A percentile compares a stretch with the other conserved stretches of the same genome.
Conservation (phyloP, 2,888 invertebrate species). For the Oxystoma pomonae region DNA sequence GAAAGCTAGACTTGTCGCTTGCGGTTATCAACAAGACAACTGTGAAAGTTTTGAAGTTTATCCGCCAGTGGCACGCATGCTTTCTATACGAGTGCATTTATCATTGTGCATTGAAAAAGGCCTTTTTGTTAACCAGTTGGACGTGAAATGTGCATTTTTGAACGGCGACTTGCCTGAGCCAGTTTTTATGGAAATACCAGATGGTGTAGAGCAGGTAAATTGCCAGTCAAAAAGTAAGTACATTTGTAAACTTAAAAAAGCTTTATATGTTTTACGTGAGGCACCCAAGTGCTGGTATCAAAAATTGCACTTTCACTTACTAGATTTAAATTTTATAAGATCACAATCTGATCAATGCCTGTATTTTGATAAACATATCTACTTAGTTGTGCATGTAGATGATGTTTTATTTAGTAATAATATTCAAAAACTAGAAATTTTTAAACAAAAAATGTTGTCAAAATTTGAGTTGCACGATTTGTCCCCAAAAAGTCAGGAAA, state of each 20-base stretch:
- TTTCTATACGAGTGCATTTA: conserved; percentile 10
- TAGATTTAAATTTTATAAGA: conserved; percentile 10
- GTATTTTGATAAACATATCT: conserved; percentile 14
- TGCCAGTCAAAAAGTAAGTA: neutral
- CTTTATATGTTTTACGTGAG: conserved; percentile 15
- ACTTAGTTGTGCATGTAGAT: conserved; percentile 16
- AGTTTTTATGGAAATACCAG: conserved; percentile 14
- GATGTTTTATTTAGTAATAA: conserved; percentile 16
- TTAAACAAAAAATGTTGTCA: conserved; percentile 16
- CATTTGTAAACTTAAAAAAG: conserved; percentile 14
- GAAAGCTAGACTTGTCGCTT: conserved; percentile 16
- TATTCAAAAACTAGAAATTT: neutral
- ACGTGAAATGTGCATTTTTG: conserved; percentile 15
- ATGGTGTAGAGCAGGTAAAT: conserved; percentile 1
- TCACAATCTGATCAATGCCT: conserved; percentile 14
- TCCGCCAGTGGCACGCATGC: conserved; percentile 10
- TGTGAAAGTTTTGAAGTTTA: conserved; percentile 5
- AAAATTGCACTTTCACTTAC: conserved; percentile 8
- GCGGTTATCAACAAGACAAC: conserved; percentile 6
- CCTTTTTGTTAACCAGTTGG: conserved; percentile 9
- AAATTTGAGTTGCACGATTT: conserved; percentile 22
- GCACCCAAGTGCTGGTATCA: conserved; percentile 15
- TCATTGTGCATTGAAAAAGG: conserved; percentile 9
- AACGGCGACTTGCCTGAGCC: conserved; percentile 12
- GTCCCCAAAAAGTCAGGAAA: conserved; percentile 5